A percentile compares a stretch with the other conserved stretches of the same genome.
These are phyloP conservation scores for Acrobasis consociella DNA, from an alignment of 2,888 invertebrate species.

Conservation along the genomic window DNA sequence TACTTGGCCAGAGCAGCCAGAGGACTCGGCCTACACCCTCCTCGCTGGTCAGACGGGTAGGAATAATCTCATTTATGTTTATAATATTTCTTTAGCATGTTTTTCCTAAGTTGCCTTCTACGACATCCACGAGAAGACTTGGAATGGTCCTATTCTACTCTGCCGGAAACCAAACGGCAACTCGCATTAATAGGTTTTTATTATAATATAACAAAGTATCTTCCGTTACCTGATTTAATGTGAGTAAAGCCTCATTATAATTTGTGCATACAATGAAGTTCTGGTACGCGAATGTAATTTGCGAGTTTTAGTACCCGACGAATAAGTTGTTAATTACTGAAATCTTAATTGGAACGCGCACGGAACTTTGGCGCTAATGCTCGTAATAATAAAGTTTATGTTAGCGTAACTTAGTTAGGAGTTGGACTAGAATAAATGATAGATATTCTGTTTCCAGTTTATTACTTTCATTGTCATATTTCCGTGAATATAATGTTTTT, in stretches of 20 bases:
- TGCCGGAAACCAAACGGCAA: too few relatives aligned
- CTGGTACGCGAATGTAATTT: constrained; percentile 6
- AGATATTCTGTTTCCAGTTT: too few relatives aligned
- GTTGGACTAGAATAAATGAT: not conserved
- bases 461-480: too few relatives aligned
- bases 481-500: too few relatives aligned
- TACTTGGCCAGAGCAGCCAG: too few relatives aligned
- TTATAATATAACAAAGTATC: not conserved
- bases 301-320: constrained; percentile 16
- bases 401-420: not conserved
- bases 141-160: too few relatives aligned
- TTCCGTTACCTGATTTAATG: not conserved
- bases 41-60: too few relatives aligned
- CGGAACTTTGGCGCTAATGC: not conserved
- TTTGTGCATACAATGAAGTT: constrained; percentile 8
- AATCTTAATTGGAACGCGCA: constrained; percentile 14
- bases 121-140: too few relatives aligned
- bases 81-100: too few relatives aligned
- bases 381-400: not conserved
- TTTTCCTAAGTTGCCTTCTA: too few relatives aligned
- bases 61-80: too few relatives aligned
- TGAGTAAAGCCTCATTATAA: constrained; percentile 17
- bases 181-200: not conserved
- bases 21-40: too few relatives aligned
- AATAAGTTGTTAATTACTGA: constrained; percentile 21